Evolutionary conservation across 1,140 invertebrate species (phyloP).

Genomic region (Paralvinella palmiformis): DNA sequence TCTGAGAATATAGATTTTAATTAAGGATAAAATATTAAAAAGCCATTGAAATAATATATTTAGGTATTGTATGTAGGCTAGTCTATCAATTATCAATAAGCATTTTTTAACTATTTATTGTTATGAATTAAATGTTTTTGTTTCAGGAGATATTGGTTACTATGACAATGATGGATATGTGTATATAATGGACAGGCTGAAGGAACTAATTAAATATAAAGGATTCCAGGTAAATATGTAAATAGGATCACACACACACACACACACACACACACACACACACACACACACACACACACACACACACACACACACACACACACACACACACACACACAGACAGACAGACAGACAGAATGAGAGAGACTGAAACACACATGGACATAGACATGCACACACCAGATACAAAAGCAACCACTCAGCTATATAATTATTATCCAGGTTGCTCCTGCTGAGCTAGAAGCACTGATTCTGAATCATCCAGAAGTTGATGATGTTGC

Average conservation of each 20-base stretch:
- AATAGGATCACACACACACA: conserved; percentile 3
- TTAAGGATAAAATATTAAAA: too few species aligned
- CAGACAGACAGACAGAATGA: too few species aligned
- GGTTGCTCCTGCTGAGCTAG: conserved; percentile 35
- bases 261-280: background rate
- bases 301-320: background rate
- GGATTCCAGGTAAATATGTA: conserved; percentile 63
- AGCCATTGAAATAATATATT: too few species aligned
- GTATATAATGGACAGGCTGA: conserved; percentile 36
- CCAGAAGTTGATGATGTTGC: conserved; percentile 15
- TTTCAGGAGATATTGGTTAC: conserved; percentile 54
- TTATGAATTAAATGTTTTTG: too few species aligned
- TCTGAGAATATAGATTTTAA: too few species aligned
- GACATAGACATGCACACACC: too few species aligned
- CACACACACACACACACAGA: background rate
- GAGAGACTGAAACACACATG: too few species aligned
- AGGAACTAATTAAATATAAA: conserved; percentile 71
- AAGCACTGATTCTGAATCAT: conserved; percentile 18
- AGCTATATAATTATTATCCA: too few species aligned
- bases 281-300: background rate
- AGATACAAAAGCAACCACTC: too few species aligned
- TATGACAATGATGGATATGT: conserved; percentile 30
- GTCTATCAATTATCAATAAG: too few species aligned
- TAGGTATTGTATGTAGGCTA: too few species aligned
- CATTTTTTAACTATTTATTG: too few species aligned